phyloP scores from a whole-genome alignment of 1,140 invertebrate species.

The Tetramorium simillimum region DNA sequence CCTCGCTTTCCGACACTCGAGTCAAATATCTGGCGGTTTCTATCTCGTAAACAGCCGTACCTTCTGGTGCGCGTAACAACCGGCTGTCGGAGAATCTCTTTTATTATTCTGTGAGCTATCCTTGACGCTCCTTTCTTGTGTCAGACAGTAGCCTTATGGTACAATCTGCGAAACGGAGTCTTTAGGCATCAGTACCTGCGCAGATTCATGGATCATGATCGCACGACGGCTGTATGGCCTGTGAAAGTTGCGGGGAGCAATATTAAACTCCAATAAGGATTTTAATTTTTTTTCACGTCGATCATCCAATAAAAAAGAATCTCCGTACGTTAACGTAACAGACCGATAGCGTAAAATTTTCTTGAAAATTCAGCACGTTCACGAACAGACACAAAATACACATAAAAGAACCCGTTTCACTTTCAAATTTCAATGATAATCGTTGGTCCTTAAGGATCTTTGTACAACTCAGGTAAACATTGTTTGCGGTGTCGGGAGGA shows the following conservation, averaged over 20 bases:
- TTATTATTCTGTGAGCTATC: slow-evolving; percentile 33
- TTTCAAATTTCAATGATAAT: background rate
- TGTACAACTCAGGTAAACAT: background rate
- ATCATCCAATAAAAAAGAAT: background rate
- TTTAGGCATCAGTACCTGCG: slow-evolving; percentile 26
- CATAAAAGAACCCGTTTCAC: background rate
- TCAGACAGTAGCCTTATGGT: slow-evolving; percentile 61
- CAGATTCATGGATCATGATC: slow-evolving; percentile 61
- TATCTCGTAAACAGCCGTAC: slow-evolving; percentile 35
- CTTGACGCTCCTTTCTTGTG: slow-evolving; percentile 38
- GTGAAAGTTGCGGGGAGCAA: slow-evolving; percentile 17
- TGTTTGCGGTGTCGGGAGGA: background rate
- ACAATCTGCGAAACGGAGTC: slow-evolving; percentile 63
- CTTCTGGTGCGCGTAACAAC: slow-evolving; percentile 64
- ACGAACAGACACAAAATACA: background rate
- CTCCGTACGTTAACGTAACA: background rate
- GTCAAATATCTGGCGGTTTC: slow-evolving; percentile 38
- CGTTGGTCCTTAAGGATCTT: background rate
- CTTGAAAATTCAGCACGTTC: background rate
- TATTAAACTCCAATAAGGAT: slow-evolving; percentile 53
- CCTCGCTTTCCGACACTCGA: background rate
- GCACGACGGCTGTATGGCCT: slow-evolving; percentile 51
- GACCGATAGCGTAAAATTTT: background rate
- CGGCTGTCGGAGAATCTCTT: slow-evolving; percentile 52
- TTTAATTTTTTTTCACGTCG: slow-evolving; percentile 30